These are phyloP conservation scores for Acronicta psi DNA, from an alignment of 2,888 invertebrate genomes.

Conservation along the genomic window DNA sequence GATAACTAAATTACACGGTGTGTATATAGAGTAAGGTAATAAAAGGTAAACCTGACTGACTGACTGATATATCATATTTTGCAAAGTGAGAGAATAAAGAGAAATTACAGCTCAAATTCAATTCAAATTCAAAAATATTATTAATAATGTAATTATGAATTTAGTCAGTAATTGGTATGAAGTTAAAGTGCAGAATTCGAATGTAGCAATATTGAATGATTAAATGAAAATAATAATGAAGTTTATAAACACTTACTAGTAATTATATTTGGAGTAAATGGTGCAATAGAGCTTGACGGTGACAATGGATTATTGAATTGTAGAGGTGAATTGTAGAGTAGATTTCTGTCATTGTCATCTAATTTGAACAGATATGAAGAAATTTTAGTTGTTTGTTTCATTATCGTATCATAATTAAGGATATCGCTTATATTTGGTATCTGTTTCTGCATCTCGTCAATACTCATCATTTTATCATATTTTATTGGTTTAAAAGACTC, in stretches of 20 bases:
- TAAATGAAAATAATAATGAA: no score
- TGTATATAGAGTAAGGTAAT: no score
- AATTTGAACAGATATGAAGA: conserved; percentile 2
- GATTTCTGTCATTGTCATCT: conserved; percentile 27
- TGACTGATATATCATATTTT: no score
- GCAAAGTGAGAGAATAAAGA: no score
- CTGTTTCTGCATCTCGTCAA: conserved; percentile 64
- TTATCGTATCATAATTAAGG: conserved; percentile 2
- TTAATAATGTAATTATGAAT: no score
- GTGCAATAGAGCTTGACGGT: not conserved
- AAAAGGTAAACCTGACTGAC: no score
- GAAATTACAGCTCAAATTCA: no score
- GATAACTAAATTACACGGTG: no score
- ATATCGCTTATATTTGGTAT: conserved; percentile 67
- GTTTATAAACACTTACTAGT: not conserved
- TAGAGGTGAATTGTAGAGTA: conserved; percentile 22
- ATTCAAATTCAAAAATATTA: no score
- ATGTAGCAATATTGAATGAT: no score
- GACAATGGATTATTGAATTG: conserved; percentile 3
- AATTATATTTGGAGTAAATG: not conserved
- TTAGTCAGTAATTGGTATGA: no score
- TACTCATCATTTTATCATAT: conserved; percentile 48
- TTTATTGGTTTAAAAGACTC: conserved; percentile 57
- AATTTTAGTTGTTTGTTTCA: not conserved
- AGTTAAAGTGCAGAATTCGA: no score